Conservation (phyloP, 2,888 invertebrate species). For the Dilophus febrilis region DNA sequence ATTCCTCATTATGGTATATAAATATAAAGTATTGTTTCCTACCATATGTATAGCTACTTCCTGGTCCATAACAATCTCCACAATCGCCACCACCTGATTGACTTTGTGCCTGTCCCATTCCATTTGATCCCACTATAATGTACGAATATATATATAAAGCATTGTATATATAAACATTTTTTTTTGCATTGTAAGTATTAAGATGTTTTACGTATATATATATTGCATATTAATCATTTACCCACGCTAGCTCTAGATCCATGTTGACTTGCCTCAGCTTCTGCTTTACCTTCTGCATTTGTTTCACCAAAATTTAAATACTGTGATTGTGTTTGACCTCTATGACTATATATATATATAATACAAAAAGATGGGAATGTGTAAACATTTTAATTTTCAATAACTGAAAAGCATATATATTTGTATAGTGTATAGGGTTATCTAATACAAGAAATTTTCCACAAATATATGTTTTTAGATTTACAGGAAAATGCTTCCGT, state of each 20-base stretch:
- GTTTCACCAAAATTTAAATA: conserved; percentile 54
- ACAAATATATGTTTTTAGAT: too few species aligned
- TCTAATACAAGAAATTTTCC: too few species aligned
- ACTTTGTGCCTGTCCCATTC: conserved; percentile 81
- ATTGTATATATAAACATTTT: conserved; percentile 5
- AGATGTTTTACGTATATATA: not conserved
- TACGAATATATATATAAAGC: conserved; percentile 2
- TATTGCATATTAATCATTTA: conserved; percentile 13
- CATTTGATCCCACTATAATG: conserved; percentile 51
- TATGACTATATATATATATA: conserved; percentile 16
- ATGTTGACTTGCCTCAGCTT: conserved; percentile 54
- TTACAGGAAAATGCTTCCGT: too few species aligned
- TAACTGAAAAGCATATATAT: too few species aligned
- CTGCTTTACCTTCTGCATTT: conserved; percentile 51
- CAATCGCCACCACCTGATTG: conserved; percentile 57
- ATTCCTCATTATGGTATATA: not conserved
- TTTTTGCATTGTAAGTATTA: not conserved
- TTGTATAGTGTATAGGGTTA: too few species aligned
- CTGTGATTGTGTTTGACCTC: conserved; percentile 73
- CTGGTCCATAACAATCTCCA: conserved; percentile 42
- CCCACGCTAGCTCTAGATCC: conserved; percentile 29
- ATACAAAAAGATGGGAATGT: too few species aligned
- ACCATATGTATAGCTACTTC: conserved; percentile 7
- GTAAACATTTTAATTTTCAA: too few species aligned
- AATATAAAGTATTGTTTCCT: not conserved